Evolutionary conservation across 2,888 invertebrate genomes (phyloP), one percentile per base, ranked within the genome.

Genomic region (Amphipyra berbera): DNA sequence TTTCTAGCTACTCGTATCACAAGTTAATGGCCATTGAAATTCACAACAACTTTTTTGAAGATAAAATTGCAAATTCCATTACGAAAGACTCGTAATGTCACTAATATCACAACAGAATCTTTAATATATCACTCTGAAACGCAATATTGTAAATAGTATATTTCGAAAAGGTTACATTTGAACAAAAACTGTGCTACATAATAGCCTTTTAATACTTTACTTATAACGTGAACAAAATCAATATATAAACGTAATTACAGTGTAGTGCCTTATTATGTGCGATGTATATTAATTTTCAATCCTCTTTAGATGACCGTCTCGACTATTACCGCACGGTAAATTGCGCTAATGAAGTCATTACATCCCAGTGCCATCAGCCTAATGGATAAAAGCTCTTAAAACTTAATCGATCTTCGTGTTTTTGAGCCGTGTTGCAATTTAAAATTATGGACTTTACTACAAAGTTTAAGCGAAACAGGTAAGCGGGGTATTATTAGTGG

Each of bases 321-420:
- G 68, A 67, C 75, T 79, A 83, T 88, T 84, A 86, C 71, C 61
- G 71, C 63, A 81, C 76, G 73, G 79, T 84, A 85, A 83, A 85
- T 85, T 82, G 81, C 72, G 73, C 76, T 89, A 89, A 94, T 94
- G 88, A 92, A 93, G 92, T 83, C 88, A 87, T 87, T 86, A 90
- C 78, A 86, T 81, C 81, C 80, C 78, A 83, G 78, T 84, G 69
- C 87, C 90, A 92, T 90, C 89, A 87, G 66, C 82, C 68, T 93
- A 93, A 94, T 94, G 93, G 91, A 88, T 85, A 87, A 92, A 93
- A 85, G 88, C 91, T 92, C 88, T 93, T 91, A 92, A 91, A 91
- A 90, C 82, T 88, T 90, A 92, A 92, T 92, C 88, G 87, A 89
- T 90, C 88, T 86, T 81, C 82, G 68, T 79, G 80, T 85, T 88